These are phyloP conservation scores for Eilema griseolum DNA, from an alignment of 2,888 invertebrate genomes.

Conservation along the genomic window DNA sequence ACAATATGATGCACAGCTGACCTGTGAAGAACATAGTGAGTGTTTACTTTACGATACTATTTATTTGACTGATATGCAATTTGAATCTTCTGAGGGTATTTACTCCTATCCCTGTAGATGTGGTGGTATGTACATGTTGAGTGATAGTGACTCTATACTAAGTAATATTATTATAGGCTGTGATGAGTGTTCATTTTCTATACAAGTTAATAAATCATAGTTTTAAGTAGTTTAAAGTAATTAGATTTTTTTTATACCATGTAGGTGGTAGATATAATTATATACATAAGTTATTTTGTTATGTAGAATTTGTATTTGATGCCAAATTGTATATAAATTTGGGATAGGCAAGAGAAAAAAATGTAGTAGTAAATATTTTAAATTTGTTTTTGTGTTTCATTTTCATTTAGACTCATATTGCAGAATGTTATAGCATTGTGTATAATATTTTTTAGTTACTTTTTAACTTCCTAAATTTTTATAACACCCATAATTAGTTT, in stretches of 20 bases:
- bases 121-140: constrained; percentile 88
- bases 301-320: not conserved
- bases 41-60: constrained; percentile 88
- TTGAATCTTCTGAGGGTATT: constrained; percentile 63
- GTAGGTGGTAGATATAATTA: not conserved
- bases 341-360: not conserved
- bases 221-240: constrained; percentile 2
- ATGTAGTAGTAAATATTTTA: not conserved
- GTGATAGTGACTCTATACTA: constrained; percentile 51
- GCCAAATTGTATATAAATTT: not conserved
- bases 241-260: too few species aligned
- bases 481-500: not conserved
- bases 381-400: not conserved
- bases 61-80: constrained; percentile 78
- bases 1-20: constrained; percentile 89
- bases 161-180: constrained; percentile 86
- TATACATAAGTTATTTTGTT: not conserved
- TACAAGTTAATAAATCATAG: constrained; percentile 78
- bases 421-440: not conserved
- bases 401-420: not conserved
- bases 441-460: not conserved
- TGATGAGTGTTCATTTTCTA: constrained; percentile 91
- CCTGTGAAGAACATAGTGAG: constrained; percentile 87
- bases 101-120: constrained; percentile 90
- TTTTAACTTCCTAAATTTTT: not conserved